These are phyloP conservation scores for Barbus barbus DNA, from an alignment of 2,113 vertebrate genomes.

Conservation along the genomic window DNA sequence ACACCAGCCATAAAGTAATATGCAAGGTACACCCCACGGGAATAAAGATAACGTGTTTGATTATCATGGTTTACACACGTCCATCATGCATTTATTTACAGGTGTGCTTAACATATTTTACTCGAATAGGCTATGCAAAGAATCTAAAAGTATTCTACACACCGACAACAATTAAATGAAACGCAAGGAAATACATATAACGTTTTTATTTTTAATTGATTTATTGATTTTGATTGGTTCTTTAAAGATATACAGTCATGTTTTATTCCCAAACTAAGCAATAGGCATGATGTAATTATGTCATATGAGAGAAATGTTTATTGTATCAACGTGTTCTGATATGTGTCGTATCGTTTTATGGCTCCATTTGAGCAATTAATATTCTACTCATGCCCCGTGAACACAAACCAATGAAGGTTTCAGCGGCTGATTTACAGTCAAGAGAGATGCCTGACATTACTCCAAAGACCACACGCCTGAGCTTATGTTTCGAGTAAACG, in stretches of 20 bases:
- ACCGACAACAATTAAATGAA: not conserved
- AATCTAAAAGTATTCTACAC: no score
- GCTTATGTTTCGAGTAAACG: not conserved
- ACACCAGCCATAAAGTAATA: constrained; percentile 68
- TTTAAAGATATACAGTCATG: not conserved
- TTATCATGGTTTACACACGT: not conserved
- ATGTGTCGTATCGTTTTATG: not conserved
- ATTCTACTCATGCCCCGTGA: constrained; percentile 69
- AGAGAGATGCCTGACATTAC: not conserved
- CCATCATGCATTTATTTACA: not conserved
- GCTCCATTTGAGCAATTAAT: constrained; percentile 67
- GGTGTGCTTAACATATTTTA: not conserved
- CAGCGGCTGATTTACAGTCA: not conserved
- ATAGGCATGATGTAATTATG: not conserved
- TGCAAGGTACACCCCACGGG: not conserved
- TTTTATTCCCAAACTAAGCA: not conserved
- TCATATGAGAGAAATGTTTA: not conserved
- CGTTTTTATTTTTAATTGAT: not conserved
- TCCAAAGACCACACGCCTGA: not conserved
- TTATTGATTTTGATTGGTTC: no score
- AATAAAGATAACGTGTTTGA: not conserved
- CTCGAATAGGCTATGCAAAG: no score
- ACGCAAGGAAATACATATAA: not conserved
- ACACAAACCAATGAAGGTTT: constrained; percentile 46
- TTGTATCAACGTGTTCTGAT: not conserved